A percentile compares a stretch with the other conserved stretches of the same genome.
Conservation (phyloP, 1,140 invertebrate species). For the Anoplophora glabripennis region DNA sequence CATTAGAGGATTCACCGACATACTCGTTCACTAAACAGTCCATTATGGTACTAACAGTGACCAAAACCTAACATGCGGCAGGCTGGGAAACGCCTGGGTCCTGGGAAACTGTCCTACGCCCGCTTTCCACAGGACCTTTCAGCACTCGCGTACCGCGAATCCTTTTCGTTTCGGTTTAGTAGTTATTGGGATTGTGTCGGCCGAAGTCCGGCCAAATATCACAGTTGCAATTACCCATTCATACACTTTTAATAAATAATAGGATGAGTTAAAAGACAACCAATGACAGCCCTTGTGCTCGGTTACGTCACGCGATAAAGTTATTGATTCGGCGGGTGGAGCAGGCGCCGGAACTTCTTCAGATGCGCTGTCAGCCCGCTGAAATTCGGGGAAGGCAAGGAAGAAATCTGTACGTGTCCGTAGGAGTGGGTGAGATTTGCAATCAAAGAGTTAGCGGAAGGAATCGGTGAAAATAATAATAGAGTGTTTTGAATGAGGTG, state of each 20-base stretch:
- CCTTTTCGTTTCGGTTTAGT: conserved; percentile 28
- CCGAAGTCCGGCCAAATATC: conserved; percentile 47
- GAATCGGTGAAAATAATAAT: no score
- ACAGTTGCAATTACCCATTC: conserved; percentile 49
- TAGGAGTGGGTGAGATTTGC: no score
- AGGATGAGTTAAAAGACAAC: conserved; percentile 45
- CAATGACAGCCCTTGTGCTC: conserved; percentile 36
- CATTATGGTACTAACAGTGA: conserved; percentile 10
- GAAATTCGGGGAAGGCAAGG: no score
- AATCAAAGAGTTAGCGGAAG: no score
- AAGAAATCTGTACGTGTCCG: no score
- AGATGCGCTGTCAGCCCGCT: conserved; percentile 15
- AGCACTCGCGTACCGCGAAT: conserved; percentile 6
- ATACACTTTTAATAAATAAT: conserved; percentile 51
- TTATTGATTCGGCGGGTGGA: conserved; percentile 35
- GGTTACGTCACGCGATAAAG: conserved; percentile 41
- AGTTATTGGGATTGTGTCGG: conserved; percentile 27
- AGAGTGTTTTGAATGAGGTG: no score
- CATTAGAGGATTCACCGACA: conserved; percentile 7
- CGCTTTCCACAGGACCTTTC: conserved; percentile 14
- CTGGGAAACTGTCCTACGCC: no score
- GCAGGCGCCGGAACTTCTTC: conserved; percentile 17
- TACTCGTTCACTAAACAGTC: neutral
- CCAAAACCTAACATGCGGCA: conserved; percentile 22
- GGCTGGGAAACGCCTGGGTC: no score